Evolutionary conservation across 35 echinoderm and acorn worm genomes (phyloP).

Genomic region (Eucidaris tribuloides): DNA sequence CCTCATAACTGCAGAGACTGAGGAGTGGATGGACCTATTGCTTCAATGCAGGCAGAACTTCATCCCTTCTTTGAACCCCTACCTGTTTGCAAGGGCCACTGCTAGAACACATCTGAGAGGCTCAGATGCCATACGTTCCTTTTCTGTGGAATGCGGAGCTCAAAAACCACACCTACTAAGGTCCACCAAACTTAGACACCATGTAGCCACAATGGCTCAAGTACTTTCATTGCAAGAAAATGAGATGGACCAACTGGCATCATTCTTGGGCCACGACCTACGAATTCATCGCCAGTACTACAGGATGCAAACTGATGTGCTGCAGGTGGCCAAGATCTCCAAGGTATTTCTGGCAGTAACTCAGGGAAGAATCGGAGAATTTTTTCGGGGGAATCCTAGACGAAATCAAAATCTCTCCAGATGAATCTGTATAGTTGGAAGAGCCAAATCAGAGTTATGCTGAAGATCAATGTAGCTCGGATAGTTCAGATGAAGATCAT

Average conservation of each 20-base stretch:
- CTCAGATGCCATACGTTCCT: conserved; percentile 7
- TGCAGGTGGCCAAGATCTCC: conserved; percentile 39
- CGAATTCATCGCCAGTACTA: conserved; percentile 52
- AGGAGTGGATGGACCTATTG: conserved; percentile 31
- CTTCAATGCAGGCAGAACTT: conserved; percentile 33
- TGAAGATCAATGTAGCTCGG: too few relatives aligned
- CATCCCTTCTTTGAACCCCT: neutral
- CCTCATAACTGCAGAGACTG: conserved; percentile 37
- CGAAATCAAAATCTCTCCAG: too few relatives aligned
- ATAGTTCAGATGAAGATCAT: too few relatives aligned
- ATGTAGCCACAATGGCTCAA: conserved; percentile 46
- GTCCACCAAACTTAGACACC: conserved; percentile 50
- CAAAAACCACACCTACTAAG: conserved; percentile 11
- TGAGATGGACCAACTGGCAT: conserved; percentile 45
- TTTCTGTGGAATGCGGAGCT: conserved; percentile 38
- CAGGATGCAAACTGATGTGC: conserved; percentile 10
- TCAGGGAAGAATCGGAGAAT: too few relatives aligned
- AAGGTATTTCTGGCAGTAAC: too few relatives aligned
- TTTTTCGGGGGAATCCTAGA: too few relatives aligned
- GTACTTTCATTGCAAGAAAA: conserved; percentile 37
- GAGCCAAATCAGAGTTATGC: too few relatives aligned
- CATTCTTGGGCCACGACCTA: conserved; percentile 53
- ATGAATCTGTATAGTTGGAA: too few relatives aligned
- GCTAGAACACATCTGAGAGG: neutral
- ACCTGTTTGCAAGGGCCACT: conserved; percentile 18